Evolutionary conservation across 2,113 vertebrate genomes (phyloP).

Genomic region (Carassius gibelio): DNA sequence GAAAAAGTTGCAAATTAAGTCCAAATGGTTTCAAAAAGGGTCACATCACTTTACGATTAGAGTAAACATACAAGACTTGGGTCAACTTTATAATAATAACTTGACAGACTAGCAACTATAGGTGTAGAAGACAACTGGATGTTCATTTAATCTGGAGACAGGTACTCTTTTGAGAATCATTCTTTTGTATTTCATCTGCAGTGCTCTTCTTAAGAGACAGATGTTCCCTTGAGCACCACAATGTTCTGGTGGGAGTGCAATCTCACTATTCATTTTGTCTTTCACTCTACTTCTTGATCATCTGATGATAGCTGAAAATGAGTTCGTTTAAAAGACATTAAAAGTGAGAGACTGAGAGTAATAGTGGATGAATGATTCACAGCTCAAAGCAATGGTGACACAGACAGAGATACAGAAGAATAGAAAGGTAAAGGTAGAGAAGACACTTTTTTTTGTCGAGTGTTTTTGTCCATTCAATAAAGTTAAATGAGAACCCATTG

Average conservation of each 20-base stretch:
- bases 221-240: constrained; percentile 11
- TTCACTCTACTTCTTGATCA: background rate
- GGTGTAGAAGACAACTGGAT: background rate
- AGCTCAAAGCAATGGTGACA: background rate
- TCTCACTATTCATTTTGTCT: constrained; percentile 28
- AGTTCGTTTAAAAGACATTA: constrained; percentile 44
- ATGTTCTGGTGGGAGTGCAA: background rate
- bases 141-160: constrained; percentile 23
- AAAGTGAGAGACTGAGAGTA: constrained; percentile 21
- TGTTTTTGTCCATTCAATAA: background rate
- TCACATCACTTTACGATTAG: constrained; percentile 5
- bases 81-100: constrained; percentile 13
- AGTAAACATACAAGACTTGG: constrained; percentile 18
- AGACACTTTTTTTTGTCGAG: background rate
- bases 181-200: constrained; percentile 13
- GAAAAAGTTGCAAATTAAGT: constrained; percentile 32
- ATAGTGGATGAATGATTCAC: background rate
- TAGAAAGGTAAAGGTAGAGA: background rate
- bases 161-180: background rate
- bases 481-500: background rate
- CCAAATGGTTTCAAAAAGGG: constrained; percentile 8
- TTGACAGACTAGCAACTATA: background rate
- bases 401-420: background rate
- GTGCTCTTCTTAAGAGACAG: background rate
- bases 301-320: constrained; percentile 8